Conservation (phyloP, 2,113 vertebrate species). For the Tenebrosternarchus preto region DNA sequence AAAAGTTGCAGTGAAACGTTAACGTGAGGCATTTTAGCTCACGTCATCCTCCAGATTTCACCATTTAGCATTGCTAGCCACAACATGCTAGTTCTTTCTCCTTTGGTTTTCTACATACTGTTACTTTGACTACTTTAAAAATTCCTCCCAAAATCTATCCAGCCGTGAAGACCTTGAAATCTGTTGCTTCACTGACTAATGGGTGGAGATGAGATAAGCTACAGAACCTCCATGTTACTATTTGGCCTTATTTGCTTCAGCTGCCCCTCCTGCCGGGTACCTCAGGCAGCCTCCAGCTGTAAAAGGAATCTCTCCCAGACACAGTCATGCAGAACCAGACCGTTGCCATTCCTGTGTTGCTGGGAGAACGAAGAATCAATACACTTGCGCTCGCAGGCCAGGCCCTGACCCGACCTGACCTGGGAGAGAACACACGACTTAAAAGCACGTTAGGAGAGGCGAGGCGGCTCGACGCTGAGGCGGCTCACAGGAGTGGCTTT, state of each 20-base stretch:
- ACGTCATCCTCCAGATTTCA: background rate
- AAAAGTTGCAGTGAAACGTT: slow-evolving; percentile 21
- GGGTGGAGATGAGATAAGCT: slow-evolving; percentile 9
- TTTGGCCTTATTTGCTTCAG: slow-evolving; percentile 31
- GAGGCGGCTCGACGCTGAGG: background rate
- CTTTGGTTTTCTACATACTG: too few relatives aligned
- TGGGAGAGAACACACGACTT: slow-evolving; percentile 11
- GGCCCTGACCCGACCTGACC: slow-evolving; percentile 27
- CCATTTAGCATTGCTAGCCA: too few relatives aligned
- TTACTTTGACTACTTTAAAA: too few relatives aligned
- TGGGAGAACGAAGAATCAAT: slow-evolving; percentile 50
- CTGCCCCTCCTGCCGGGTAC: slow-evolving; percentile 23
- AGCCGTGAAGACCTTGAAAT: background rate
- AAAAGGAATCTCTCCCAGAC: slow-evolving; percentile 33
- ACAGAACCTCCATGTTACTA: slow-evolving; percentile 11
- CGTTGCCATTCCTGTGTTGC: slow-evolving; percentile 40
- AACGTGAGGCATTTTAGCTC: background rate
- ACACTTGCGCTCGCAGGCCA: slow-evolving; percentile 36
- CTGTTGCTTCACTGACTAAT: background rate
- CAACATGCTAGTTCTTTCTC: too few relatives aligned
- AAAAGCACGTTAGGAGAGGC: slow-evolving; percentile 19
- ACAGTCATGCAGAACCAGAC: slow-evolving; percentile 51
- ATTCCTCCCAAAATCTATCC: too few relatives aligned
- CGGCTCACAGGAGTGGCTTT: slow-evolving; percentile 2
- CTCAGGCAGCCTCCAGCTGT: slow-evolving; percentile 27